Evolutionary conservation across 2,888 invertebrate genomes (phyloP), one percentile per base, ranked within the genome.

Genomic region (Gasteruption jaculator): DNA sequence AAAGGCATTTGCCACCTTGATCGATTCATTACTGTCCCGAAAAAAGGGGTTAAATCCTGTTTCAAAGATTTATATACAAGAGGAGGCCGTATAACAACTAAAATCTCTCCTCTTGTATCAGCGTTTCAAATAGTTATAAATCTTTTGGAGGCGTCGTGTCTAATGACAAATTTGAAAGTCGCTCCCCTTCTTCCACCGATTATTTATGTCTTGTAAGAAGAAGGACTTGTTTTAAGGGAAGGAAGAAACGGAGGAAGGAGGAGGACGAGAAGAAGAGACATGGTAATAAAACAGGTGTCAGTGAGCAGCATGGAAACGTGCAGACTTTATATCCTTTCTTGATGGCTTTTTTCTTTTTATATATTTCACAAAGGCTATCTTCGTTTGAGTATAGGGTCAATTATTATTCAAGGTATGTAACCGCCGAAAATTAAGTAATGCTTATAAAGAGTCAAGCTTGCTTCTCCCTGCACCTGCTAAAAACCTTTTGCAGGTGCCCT

Each of bases 371-470:
- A n/a, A n/a, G n/a, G n/a, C n/a, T n/a, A n/a, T n/a, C n/a, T n/a
- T n/a, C n/a, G n/a, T n/a, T n/a, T n/a, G n/a, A n/a, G n/a, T n/a
- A n/a, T n/a, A n/a, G 15, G 21, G 38, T 26, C 39, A 46, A 56
- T 58, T 54, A 55, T 60, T 59, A 61, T 59, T 58, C 57, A 43
- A 41, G 44, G 42, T 51, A 50, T 37, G 56, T 53, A 60, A 56
- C 55, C 48, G 51, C 49, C 50, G 49, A 60, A 58, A 61, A 60
- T 58, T 49, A 58, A 61, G 51, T 51, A 58, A 57, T 54, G 55
- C 54, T 54, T 47, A 48, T 47, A 46, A 52, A 57, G 52, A 45
- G 41, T 43, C 45, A 38, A 40, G 41, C 25, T 33, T 22, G 22
- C 5, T 25, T 38, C n/a, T 24, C 42, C 45, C 49, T 38, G 58